Evolutionary conservation across 2,113 vertebrate genomes (phyloP).

Genomic region (Trematomus loennbergii): DNA sequence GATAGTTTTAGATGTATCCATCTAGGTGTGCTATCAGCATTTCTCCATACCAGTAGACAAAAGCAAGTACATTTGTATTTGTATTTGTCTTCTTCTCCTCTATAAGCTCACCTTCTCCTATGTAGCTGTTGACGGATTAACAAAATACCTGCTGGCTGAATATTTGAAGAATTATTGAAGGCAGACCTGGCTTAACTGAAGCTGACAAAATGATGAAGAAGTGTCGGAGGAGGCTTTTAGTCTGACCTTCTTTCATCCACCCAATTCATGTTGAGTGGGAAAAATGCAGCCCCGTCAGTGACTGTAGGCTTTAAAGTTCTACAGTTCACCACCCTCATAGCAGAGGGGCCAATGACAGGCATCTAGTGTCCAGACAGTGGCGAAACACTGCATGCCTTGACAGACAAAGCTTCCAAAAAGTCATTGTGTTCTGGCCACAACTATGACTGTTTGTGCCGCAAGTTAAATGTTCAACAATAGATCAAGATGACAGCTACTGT

Average conservation of each 20-base stretch:
- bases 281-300: slow-evolving; percentile 15
- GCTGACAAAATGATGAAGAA: neutral
- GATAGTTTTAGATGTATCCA: neutral
- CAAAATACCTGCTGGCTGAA: neutral
- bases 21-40: neutral
- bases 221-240: slow-evolving; percentile 1
- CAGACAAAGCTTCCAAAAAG: slow-evolving; percentile 24
- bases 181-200: neutral
- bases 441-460: slow-evolving; percentile 18
- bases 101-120: neutral
- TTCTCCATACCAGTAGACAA: neutral
- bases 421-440: slow-evolving; percentile 20
- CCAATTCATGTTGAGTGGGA: slow-evolving; percentile 24
- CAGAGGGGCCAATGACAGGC: slow-evolving; percentile 11
- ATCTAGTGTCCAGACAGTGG: slow-evolving; percentile 27
- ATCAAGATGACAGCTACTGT: neutral
- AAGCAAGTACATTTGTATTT: neutral
- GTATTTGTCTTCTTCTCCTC: neutral
- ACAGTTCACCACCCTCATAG: slow-evolving; percentile 10
- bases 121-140: neutral
- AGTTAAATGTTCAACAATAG: slow-evolving; percentile 31
- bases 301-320: slow-evolving; percentile 19
- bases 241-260: slow-evolving; percentile 15
- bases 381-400: slow-evolving; percentile 19
- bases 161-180: neutral